Evolutionary conservation across 2,888 invertebrate species (phyloP).

Genomic region (Tachina fera): DNA sequence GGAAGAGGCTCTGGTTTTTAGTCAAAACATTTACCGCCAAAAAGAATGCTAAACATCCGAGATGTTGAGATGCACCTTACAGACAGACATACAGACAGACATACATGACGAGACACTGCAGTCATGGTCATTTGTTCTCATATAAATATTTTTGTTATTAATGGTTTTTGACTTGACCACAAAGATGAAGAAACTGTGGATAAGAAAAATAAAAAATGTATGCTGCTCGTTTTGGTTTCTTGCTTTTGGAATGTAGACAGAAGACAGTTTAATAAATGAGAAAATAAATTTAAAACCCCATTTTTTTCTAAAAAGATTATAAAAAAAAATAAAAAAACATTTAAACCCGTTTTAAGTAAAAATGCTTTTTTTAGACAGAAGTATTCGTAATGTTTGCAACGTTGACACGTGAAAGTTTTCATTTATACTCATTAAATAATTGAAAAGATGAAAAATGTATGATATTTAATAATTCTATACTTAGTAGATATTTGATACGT

Average conservation of each 20-base stretch:
- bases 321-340: background rate
- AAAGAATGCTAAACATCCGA: constrained; percentile 14
- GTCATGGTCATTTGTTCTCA: background rate
- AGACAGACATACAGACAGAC: background rate
- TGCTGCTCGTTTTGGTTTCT: background rate
- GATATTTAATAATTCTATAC: background rate
- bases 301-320: background rate
- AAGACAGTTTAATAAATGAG: constrained; percentile 21
- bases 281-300: background rate
- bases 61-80: constrained; percentile 36
- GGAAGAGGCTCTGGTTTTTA: constrained; percentile 29
- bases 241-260: constrained; percentile 19
- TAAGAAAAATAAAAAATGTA: constrained; percentile 4
- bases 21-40: constrained; percentile 15
- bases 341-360: constrained; percentile 34
- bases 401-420: constrained; percentile 19
- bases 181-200: constrained; percentile 2
- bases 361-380: constrained; percentile 11
- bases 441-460: background rate
- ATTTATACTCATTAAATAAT: constrained; percentile 13
- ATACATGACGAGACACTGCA: background rate
- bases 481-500: too few relatives aligned
- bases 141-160: constrained; percentile 24
- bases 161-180: constrained; percentile 45
- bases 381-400: constrained; percentile 3